A percentile compares a stretch with the other conserved stretches of the same genome.
phyloP scores from a whole-genome alignment of 2,113 vertebrate species.

The Eudyptes chrysolophus region DNA sequence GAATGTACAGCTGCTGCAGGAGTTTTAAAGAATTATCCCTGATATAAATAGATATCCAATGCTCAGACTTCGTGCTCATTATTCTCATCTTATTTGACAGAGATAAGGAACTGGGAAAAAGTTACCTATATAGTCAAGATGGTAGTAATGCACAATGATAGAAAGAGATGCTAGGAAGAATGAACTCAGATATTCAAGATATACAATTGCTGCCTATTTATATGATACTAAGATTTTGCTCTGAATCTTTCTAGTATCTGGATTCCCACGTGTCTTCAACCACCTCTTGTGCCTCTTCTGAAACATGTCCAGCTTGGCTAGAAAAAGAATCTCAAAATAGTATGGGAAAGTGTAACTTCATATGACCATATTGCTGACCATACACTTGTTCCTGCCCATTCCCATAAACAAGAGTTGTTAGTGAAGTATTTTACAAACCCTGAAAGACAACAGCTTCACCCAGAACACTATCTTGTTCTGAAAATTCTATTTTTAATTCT shows the following conservation, averaged over 20 bases:
- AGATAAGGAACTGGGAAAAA: not conserved
- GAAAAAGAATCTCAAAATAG: not conserved
- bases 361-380: not conserved
- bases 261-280: not conserved
- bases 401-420: not conserved
- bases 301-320: not conserved
- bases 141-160: not conserved
- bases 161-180: not conserved
- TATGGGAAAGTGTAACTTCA: not conserved
- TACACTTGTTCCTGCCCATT: not conserved
- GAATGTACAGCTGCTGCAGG: not conserved
- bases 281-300: not conserved
- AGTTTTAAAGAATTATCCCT: not conserved
- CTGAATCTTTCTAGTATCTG: not conserved
- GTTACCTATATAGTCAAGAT: not conserved
- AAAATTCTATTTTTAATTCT: not conserved
- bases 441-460: not conserved
- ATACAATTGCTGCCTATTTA: not conserved
- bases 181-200: not conserved
- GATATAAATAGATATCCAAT: not conserved
- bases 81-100: not conserved
- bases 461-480: not conserved
- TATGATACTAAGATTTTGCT: not conserved
- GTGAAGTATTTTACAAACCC: not conserved
- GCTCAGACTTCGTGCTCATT: not conserved